Evolutionary conservation across 2,797 vertebrate genomes (phyloP).

Genomic region (Rhincodon typus): DNA sequence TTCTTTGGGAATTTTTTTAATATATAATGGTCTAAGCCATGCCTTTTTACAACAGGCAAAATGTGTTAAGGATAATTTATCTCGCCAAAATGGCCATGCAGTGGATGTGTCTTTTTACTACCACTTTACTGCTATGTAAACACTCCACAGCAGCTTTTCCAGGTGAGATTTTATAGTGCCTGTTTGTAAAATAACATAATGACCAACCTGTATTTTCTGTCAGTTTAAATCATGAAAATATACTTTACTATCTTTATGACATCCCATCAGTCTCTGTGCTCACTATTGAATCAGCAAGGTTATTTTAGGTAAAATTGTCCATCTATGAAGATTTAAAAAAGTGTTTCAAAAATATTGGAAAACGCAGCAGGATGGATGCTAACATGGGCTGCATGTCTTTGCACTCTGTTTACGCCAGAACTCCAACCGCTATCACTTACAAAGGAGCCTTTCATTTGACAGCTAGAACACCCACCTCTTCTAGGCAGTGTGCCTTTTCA

Average conservation of each 20-base stretch:
- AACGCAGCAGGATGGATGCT: background rate
- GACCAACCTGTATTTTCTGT: background rate
- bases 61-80: conserved; percentile 30
- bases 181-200: conserved; percentile 27
- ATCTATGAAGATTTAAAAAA: background rate
- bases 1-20: conserved; percentile 20
- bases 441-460: background rate
- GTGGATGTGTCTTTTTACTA: conserved; percentile 33
- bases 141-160: conserved; percentile 33
- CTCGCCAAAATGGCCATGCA: conserved; percentile 12
- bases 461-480: too few relatives aligned
- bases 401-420: background rate
- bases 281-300: background rate
- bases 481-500: background rate
- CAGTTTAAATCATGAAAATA: background rate
- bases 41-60: conserved; percentile 32
- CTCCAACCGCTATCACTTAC: background rate
- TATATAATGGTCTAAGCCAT: background rate
- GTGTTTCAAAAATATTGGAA: background rate
- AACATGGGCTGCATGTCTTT: background rate
- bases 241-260: background rate
- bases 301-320: background rate
- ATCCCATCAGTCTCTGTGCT: background rate
- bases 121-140: conserved; percentile 28
- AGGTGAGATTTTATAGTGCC: conserved; percentile 19